Percentiles rank a stretch among this genome's conserved stretches.
These are phyloP conservation scores for Saccopteryx leptura DNA, from an alignment of 2,113 vertebrate species.

Conservation along the genomic window DNA sequence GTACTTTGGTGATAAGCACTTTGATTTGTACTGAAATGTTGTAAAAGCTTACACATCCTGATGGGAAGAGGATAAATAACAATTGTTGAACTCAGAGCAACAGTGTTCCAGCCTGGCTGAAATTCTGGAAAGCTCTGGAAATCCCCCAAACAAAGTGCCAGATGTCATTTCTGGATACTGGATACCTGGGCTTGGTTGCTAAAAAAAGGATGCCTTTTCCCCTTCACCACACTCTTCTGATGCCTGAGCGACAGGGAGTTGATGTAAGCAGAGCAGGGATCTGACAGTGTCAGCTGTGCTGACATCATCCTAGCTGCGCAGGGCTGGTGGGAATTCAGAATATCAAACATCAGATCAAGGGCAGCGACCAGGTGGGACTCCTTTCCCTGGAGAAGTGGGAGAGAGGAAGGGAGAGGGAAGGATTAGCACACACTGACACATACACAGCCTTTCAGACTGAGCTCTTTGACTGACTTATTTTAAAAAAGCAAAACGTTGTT, in stretches of 20 bases:
- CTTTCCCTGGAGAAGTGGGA: conserved; percentile 86
- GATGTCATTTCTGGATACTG: conserved; percentile 74
- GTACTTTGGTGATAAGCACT: conserved; percentile 49
- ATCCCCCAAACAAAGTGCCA: conserved; percentile 72
- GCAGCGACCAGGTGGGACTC: conserved; percentile 89
- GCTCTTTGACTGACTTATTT: conserved; percentile 70
- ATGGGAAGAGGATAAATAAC: neutral
- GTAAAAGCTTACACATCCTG: conserved; percentile 7
- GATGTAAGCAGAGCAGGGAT: conserved; percentile 87
- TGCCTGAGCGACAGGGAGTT: conserved; percentile 80
- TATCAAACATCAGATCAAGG: conserved; percentile 86
- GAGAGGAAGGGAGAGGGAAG: conserved; percentile 80
- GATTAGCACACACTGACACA: conserved; percentile 85
- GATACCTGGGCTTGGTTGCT: conserved; percentile 67
- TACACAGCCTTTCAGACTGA: conserved; percentile 45
- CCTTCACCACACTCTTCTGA: conserved; percentile 69
- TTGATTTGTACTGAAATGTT: conserved; percentile 41
- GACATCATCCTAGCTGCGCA: conserved; percentile 87
- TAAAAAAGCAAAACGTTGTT: conserved; percentile 76
- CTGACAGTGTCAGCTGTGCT: conserved; percentile 88
- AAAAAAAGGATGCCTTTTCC: conserved; percentile 64
- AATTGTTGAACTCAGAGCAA: conserved; percentile 55
- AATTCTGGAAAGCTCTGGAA: conserved; percentile 73
- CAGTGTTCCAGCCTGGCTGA: conserved; percentile 64
- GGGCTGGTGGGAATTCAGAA: conserved; percentile 87